Conservation (phyloP, 2,113 vertebrate species). For the Phyllopteryx taeniolatus region DNA sequence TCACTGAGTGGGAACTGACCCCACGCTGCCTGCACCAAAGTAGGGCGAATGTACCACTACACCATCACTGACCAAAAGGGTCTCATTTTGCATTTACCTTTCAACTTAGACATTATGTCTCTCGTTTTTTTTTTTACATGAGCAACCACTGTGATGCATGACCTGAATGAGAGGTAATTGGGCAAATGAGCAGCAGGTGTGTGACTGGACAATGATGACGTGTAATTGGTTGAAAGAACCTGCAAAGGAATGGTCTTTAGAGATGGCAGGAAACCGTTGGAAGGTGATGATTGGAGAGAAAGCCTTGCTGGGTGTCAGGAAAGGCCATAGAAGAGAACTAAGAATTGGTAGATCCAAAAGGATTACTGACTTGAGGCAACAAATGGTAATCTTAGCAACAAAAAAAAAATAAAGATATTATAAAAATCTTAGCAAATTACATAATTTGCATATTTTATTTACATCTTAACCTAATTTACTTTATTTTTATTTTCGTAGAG, state of each 20-base stretch:
- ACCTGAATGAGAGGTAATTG: too few species aligned
- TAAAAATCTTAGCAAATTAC: slow-evolving; percentile 18
- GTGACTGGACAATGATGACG: background rate
- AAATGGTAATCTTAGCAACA: slow-evolving; percentile 24
- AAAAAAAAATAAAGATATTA: too few species aligned
- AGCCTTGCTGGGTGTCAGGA: background rate
- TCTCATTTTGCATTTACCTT: too few species aligned
- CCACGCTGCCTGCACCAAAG: too few species aligned
- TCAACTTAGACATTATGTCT: too few species aligned
- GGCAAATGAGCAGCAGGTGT: too few species aligned
- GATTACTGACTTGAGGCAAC: slow-evolving; percentile 1
- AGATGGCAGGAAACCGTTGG: background rate
- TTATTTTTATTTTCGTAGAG: too few species aligned
- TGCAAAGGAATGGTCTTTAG: background rate
- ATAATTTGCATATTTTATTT: slow-evolving; percentile 40
- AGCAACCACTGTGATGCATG: too few species aligned
- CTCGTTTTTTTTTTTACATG: too few species aligned
- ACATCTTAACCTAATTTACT: slow-evolving; percentile 23
- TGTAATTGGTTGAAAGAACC: background rate
- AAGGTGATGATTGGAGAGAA: background rate
- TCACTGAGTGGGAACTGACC: too few species aligned
- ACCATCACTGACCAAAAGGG: too few species aligned
- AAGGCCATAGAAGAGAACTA: background rate
- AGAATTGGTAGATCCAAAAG: background rate
- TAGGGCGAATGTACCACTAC: too few species aligned